Evolutionary conservation across 1,140 invertebrate species (phyloP).

Genomic region (Manduca sexta): DNA sequence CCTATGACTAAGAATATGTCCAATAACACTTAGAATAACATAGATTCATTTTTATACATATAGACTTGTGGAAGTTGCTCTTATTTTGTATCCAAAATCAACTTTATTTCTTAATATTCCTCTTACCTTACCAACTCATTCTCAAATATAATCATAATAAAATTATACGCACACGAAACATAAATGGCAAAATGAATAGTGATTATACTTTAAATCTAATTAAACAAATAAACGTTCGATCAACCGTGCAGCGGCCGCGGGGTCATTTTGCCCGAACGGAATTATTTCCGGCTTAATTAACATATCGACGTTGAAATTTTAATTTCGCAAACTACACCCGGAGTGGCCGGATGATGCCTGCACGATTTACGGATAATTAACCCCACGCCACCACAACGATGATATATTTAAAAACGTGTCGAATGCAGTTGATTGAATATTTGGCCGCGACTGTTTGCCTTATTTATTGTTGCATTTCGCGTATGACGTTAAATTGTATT

Average conservation of each 20-base stretch:
- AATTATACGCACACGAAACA: too few species aligned
- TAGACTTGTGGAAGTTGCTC: too few species aligned
- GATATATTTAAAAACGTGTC: conserved; percentile 20
- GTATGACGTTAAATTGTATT: too few species aligned
- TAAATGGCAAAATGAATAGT: too few species aligned
- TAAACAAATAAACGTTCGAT: conserved; percentile 1
- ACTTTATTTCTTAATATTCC: too few species aligned
- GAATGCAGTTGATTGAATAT: conserved; percentile 22
- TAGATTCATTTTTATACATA: too few species aligned
- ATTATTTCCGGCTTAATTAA: conserved; percentile 12
- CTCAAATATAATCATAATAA: too few species aligned
- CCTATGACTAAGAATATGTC: too few species aligned
- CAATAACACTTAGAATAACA: too few species aligned
- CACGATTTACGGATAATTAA: conserved; percentile 19
- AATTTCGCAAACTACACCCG: conserved; percentile 12
- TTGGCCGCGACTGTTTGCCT: conserved; percentile 10
- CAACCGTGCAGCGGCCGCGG: conserved; percentile 1
- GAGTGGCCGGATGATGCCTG: not conserved
- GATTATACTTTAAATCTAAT: not conserved
- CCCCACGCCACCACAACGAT: conserved; percentile 6
- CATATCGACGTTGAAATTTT: conserved; percentile 22
- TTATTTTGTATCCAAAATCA: too few species aligned
- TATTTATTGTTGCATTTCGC: conserved; percentile 6
- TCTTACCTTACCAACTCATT: too few species aligned
- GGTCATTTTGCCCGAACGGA: conserved; percentile 3